Base-by-base conservation (phyloP, 23 tunicate genomes). In the Pegea sp. region DNA sequence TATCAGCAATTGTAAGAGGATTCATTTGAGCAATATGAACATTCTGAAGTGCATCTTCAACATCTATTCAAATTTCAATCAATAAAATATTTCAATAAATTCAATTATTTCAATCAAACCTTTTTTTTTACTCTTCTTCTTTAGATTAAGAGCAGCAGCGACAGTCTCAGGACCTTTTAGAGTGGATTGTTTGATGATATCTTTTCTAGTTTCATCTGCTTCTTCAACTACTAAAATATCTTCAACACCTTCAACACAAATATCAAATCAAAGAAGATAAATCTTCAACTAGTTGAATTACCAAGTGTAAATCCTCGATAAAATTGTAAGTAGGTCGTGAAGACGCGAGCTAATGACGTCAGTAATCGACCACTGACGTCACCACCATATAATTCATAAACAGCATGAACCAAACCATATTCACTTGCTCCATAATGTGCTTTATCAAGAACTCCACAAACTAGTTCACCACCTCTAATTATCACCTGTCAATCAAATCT, bases 241-340 rank as follows among this genome's bases (percentile, higher is more conserved):
- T 57, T 68, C 76, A 5, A 84, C 95, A 30, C 95, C 95, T 84
- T 6, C 1, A 30, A 3, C 25, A 33, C 13, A 28, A 2, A 22
- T 18, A 18, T n/a, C 7, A 7, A 7, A 7, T 25, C 60, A 11
- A 24, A 24, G 7, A 11, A 24, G 21, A 7, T 23, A 25, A 6
- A 56, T 8, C 46, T 8, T 56, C 46, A 56, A 27, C 6, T 11
- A 56, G 19, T 50, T 50, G 19, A 20, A 18, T 7, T 13, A 84
- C 99, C 87, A 11, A 91, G 56, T 24, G 99, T 78, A 54, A 91
- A 91, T 25, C 99, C 99, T 58, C 72, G 49, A 43, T 91, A 91
- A 3, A 34, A 50, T 30, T 91, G 90, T 19, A 91, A 67, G 49
- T 48, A 91, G 7, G 68, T 69, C 23, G 92, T 71, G 54, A 91